These are phyloP conservation scores for Esox lucius DNA, from an alignment of 2,797 vertebrate species.

Conservation along the genomic window DNA sequence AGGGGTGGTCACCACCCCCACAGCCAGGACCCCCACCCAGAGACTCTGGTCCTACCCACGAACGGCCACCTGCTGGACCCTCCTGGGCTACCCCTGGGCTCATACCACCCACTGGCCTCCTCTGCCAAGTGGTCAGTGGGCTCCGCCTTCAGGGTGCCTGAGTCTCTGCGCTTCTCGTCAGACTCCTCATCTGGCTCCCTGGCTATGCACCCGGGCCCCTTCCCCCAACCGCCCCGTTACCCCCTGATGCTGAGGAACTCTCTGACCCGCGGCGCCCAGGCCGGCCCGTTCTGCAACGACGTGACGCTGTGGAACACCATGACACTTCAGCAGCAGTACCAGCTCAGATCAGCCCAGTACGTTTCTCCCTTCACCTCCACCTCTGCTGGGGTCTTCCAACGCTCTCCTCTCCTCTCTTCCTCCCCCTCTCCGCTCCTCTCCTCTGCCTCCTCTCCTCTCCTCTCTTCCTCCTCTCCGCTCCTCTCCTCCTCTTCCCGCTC, in stretches of 20 bases:
- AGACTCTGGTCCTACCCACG: conserved; percentile 82
- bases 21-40: conserved; percentile 56
- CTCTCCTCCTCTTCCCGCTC: conserved; percentile 60
- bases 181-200: conserved; percentile 78
- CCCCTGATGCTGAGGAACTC: conserved; percentile 93
- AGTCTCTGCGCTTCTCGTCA: conserved; percentile 86
- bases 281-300: conserved; percentile 90
- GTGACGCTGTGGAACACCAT: conserved; percentile 97
- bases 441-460: conserved; percentile 59
- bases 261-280: conserved; percentile 85
- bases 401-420: conserved; percentile 82
- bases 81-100: conserved; percentile 70
- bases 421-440: conserved; percentile 52
- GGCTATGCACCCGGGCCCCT: conserved; percentile 87
- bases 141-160: conserved; percentile 94
- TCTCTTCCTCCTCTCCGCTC: conserved; percentile 54
- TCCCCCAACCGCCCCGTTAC: conserved; percentile 91
- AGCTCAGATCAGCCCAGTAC: conserved; percentile 90
- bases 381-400: conserved; percentile 80
- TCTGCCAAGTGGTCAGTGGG: conserved; percentile 97
- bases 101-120: conserved; percentile 89
- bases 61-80: conserved; percentile 91
- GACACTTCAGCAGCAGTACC: conserved; percentile 97
- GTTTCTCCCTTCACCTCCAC: conserved; percentile 86
- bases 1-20: conserved; percentile 60